Conservation (phyloP, 2,113 vertebrate species). For the Coregonus clupeaformis region DNA sequence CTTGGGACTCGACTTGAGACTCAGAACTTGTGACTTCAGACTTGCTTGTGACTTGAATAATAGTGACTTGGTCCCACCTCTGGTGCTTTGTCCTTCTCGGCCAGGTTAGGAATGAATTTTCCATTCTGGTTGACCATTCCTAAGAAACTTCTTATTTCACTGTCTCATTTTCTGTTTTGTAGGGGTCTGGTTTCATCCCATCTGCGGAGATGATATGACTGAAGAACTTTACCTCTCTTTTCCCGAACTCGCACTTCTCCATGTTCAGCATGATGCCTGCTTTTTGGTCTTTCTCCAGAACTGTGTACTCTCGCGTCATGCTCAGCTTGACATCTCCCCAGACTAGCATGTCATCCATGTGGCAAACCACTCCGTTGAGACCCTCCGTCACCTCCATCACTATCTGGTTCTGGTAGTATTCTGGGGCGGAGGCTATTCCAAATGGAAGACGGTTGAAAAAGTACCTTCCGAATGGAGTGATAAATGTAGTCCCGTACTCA, state of each 20-base stretch:
- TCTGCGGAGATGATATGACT: neutral
- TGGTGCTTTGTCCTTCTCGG: too few relatives aligned
- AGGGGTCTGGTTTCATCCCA: neutral
- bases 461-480: slow-evolving; percentile 1
- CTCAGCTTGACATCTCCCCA: slow-evolving; percentile 6
- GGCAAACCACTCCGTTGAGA: neutral
- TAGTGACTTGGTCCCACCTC: neutral
- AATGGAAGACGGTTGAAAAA: slow-evolving; percentile 17
- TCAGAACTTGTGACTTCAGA: neutral
- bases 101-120: too few relatives aligned
- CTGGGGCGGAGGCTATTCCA: slow-evolving; percentile 9
- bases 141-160: too few relatives aligned
- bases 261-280: slow-evolving; percentile 2
- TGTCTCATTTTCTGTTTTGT: neutral
- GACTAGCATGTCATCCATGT: slow-evolving; percentile 4
- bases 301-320: neutral
- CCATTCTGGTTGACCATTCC: too few relatives aligned
- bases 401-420: slow-evolving; percentile 23
- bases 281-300: neutral
- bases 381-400: slow-evolving; percentile 9
- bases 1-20: neutral
- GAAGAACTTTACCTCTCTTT: slow-evolving; percentile 1
- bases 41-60: neutral
- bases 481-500: too few relatives aligned
- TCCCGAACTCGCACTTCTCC: slow-evolving; percentile 3